phyloP scores from a whole-genome alignment of 2,888 invertebrate genomes.

The Rhimphoctona megacephalus region DNA sequence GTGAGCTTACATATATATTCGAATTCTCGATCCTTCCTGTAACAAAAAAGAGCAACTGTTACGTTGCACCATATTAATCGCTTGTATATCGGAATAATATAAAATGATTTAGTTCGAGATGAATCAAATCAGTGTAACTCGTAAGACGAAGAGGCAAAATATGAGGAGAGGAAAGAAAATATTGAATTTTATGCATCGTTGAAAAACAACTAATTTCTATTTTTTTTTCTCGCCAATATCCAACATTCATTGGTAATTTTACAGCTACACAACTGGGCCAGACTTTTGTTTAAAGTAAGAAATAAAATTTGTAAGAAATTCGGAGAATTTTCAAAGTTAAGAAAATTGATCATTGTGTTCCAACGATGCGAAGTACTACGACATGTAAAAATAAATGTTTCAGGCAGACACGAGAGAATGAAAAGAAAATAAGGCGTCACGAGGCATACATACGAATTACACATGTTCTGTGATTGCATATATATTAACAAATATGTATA shows the following conservation, averaged over 20 bases:
- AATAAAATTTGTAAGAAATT: not conserved
- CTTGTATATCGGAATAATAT: constrained; percentile 43
- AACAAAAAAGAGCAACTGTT: constrained; percentile 56
- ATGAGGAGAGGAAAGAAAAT: not conserved
- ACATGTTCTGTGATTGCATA: constrained; percentile 81
- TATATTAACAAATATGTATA: constrained; percentile 69
- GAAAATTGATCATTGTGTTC: not conserved
- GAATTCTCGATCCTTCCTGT: constrained; percentile 33
- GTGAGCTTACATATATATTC: not conserved
- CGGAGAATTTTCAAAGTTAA: not conserved
- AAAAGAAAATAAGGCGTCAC: constrained; percentile 69
- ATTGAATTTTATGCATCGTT: constrained; percentile 63
- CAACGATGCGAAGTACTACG: not conserved
- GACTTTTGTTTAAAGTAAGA: not conserved
- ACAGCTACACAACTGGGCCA: not conserved
- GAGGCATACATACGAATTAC: constrained; percentile 80
- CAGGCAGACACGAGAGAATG: constrained; percentile 58
- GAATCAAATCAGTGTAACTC: constrained; percentile 80
- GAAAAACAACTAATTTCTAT: constrained; percentile 46
- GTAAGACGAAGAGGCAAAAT: constrained; percentile 67
- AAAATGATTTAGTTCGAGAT: constrained; percentile 53
- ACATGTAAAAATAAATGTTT: constrained; percentile 47
- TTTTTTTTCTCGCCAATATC: not conserved
- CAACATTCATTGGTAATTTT: not conserved
- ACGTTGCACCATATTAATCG: constrained; percentile 37